These are phyloP conservation scores for Riparia riparia DNA, from an alignment of 2,113 vertebrate species.

Conservation along the genomic window DNA sequence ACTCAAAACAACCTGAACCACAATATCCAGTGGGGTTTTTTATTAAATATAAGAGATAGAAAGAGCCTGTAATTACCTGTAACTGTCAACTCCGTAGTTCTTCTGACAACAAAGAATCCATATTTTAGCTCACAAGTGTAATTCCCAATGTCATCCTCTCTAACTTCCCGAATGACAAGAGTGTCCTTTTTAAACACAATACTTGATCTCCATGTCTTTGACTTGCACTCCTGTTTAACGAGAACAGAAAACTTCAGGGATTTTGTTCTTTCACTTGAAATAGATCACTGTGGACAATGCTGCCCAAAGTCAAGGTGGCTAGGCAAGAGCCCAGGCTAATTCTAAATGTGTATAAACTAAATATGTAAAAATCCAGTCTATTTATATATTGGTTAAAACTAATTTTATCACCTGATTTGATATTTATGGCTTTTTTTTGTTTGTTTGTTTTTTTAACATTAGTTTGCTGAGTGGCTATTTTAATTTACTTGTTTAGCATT, in stretches of 20 bases:
- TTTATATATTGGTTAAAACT: background rate
- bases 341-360: background rate
- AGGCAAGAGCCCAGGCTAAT: background rate
- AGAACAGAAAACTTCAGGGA: constrained; percentile 41
- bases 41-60: background rate
- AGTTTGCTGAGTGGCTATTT: background rate
- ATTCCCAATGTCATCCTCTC: constrained; percentile 98
- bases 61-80: constrained; percentile 84
- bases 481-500: background rate
- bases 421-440: background rate
- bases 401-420: background rate
- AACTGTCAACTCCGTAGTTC: constrained; percentile 94
- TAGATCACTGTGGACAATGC: background rate
- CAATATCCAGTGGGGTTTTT: background rate
- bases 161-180: constrained; percentile 91
- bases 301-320: background rate
- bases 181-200: constrained; percentile 88
- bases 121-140: constrained; percentile 97
- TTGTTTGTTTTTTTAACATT: background rate
- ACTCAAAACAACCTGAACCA: background rate
- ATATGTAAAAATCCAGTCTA: background rate
- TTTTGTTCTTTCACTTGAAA: background rate
- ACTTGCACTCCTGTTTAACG: constrained; percentile 88
- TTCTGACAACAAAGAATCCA: constrained; percentile 93
- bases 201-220: constrained; percentile 90